Evolutionary conservation across 2,888 invertebrate genomes (phyloP).

Genomic region (Panopea generosa): DNA sequence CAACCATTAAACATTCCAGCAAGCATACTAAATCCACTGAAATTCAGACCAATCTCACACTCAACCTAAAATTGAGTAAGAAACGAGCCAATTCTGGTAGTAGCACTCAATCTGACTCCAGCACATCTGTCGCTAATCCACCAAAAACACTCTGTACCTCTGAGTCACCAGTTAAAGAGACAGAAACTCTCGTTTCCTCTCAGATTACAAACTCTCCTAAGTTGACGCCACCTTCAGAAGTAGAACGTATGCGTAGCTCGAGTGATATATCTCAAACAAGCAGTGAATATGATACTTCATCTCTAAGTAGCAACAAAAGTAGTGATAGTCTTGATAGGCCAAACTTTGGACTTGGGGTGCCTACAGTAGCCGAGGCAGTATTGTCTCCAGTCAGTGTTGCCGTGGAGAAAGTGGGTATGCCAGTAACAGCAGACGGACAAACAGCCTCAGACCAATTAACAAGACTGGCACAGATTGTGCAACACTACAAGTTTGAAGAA

Average conservation of each 20-base stretch:
- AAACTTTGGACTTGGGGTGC: constrained; percentile 52
- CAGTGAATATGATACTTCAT: constrained; percentile 39
- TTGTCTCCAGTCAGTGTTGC: constrained; percentile 52
- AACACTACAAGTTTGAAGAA: constrained; percentile 76
- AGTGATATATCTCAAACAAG: constrained; percentile 62
- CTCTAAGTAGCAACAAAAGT: constrained; percentile 30
- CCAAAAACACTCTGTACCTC: constrained; percentile 80
- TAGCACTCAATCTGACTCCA: constrained; percentile 29
- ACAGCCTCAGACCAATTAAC: constrained; percentile 77
- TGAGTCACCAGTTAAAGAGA: constrained; percentile 70
- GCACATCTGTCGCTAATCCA: constrained; percentile 56
- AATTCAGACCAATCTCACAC: constrained; percentile 29
- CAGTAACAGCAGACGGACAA: constrained; percentile 10
- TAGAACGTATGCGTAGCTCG: constrained; percentile 57
- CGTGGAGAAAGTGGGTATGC: constrained; percentile 30
- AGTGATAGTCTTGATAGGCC: constrained; percentile 54
- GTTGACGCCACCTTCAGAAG: constrained; percentile 74
- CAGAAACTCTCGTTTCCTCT: constrained; percentile 39
- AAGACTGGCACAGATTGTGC: constrained; percentile 80
- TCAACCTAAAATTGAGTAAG: constrained; percentile 21
- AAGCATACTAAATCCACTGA: constrained; percentile 37
- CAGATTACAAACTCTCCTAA: constrained; percentile 66
- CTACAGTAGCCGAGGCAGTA: constrained; percentile 50
- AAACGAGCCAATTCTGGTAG: neutral
- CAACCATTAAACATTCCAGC: constrained; percentile 21